Conservation (phyloP, 2,888 invertebrate genomes). For the Diaphora mendica region DNA sequence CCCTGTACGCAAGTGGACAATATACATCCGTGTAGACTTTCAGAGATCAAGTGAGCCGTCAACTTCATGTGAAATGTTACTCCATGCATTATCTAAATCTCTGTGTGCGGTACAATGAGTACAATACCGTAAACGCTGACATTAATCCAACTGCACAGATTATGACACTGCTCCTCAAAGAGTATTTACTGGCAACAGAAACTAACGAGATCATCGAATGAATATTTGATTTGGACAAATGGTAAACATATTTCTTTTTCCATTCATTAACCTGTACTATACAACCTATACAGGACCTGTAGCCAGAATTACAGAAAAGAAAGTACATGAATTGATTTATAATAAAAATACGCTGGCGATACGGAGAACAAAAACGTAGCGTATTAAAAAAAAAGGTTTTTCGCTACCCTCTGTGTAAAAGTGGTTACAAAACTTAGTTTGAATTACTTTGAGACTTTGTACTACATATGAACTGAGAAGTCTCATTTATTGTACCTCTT, state of each 20-base stretch:
- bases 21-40: background rate
- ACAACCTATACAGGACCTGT: too few relatives aligned
- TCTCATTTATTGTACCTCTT: too few relatives aligned
- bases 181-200: background rate
- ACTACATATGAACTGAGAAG: too few relatives aligned
- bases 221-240: too few relatives aligned
- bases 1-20: background rate
- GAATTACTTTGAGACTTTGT: background rate
- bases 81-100: background rate
- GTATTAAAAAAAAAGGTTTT: background rate
- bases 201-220: background rate
- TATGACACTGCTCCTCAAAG: background rate
- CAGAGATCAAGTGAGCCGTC: background rate
- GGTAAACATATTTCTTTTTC: too few relatives aligned
- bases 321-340: too few relatives aligned
- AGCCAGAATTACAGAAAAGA: too few relatives aligned
- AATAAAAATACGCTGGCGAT: too few relatives aligned
- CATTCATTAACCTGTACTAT: too few relatives aligned
- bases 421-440: background rate
- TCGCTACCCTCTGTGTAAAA: background rate
- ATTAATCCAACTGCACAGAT: slow-evolving; percentile 6
- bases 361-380: too few relatives aligned
- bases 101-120: slow-evolving; percentile 1
- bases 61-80: background rate
- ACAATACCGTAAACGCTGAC: background rate